These are phyloP conservation scores for Lonchura striata DNA, from an alignment of 2,113 vertebrate species.

Conservation along the genomic window DNA sequence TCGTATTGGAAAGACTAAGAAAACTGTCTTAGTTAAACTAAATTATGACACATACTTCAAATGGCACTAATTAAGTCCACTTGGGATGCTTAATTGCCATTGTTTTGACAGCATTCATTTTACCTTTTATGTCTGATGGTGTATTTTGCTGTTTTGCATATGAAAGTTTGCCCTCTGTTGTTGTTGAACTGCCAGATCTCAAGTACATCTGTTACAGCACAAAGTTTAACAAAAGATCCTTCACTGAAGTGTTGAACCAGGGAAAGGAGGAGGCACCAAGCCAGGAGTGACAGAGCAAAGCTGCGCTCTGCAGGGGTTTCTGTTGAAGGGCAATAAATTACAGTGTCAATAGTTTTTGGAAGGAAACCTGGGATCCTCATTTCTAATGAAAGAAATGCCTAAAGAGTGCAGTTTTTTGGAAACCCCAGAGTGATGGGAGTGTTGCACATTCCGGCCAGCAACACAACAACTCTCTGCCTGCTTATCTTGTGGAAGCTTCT, in stretches of 20 bases:
- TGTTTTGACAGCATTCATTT: background rate
- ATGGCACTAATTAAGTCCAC: background rate
- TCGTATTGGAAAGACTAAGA: background rate
- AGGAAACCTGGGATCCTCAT: background rate
- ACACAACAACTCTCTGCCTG: background rate
- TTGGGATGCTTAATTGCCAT: background rate
- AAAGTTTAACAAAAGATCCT: background rate
- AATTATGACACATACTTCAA: background rate
- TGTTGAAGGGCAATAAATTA: background rate
- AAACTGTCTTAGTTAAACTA: background rate
- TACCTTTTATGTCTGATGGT: background rate
- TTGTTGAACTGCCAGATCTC: background rate
- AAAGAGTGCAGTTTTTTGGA: background rate
- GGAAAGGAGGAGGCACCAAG: background rate
- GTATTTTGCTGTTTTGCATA: background rate
- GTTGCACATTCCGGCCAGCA: background rate
- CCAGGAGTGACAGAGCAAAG: background rate
- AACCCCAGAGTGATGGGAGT: background rate
- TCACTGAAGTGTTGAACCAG: background rate
- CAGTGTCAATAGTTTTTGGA: background rate
- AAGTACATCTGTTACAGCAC: background rate
- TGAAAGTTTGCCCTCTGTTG: background rate
- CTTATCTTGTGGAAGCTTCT: background rate
- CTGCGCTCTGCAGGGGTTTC: background rate
- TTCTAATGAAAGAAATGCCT: background rate